These are phyloP conservation scores for Crocidura indochinensis DNA, from an alignment of 2,797 vertebrate species.

Conservation along the genomic window DNA sequence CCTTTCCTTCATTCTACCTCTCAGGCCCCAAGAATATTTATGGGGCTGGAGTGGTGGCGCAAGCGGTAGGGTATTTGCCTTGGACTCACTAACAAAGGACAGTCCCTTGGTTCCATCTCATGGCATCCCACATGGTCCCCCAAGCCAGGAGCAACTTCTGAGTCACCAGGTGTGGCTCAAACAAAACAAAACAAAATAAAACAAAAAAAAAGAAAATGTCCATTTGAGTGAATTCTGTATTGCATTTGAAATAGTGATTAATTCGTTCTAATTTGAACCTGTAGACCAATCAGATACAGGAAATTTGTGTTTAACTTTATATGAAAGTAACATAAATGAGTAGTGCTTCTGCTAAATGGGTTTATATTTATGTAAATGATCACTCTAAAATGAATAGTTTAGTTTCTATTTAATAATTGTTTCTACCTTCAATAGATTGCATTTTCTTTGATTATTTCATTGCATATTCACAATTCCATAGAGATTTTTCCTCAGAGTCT, in stretches of 20 bases:
- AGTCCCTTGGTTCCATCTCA: too few species aligned
- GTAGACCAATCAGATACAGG: not conserved
- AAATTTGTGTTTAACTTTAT: slow-evolving; percentile 8
- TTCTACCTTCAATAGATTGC: not conserved
- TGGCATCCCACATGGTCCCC: too few species aligned
- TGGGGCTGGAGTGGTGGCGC: too few species aligned
- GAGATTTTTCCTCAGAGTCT: slow-evolving; percentile 13
- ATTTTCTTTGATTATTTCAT: slow-evolving; percentile 23
- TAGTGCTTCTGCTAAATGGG: not conserved
- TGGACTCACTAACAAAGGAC: too few species aligned
- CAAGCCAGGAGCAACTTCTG: too few species aligned
- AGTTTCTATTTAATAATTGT: not conserved
- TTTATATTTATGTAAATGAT: not conserved
- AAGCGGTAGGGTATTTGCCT: too few species aligned
- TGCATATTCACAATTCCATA: not conserved
- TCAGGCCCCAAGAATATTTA: too few species aligned
- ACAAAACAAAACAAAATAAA: too few species aligned
- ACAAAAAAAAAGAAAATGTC: not conserved
- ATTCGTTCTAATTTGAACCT: not conserved
- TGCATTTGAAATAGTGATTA: not conserved
- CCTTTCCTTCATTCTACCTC: too few species aligned
- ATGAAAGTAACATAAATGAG: not conserved
- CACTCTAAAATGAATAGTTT: not conserved
- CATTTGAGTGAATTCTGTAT: not conserved
- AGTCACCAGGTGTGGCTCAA: too few species aligned